Evolutionary conservation across 2,888 invertebrate genomes (phyloP), one percentile per base, ranked within the genome.

Genomic region (Eupsilia transversa): DNA sequence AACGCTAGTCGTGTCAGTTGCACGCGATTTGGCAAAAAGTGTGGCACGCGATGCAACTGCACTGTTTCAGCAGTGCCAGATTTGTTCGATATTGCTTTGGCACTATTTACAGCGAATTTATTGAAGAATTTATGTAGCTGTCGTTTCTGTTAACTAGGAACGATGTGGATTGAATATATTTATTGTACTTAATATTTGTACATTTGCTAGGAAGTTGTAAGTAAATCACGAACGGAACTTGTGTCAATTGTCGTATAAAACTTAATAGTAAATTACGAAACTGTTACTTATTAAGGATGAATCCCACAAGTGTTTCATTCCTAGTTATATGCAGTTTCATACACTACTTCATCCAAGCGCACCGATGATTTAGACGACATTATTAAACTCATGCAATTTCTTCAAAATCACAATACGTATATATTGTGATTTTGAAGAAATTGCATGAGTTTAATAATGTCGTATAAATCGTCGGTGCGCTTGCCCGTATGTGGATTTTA

Each of bases 1-100:
- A 76, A 74, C 60, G 72, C 66, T 23, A 68, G 56, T 67, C 57
- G 65, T 56, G 80, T 83, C 84, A 87, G 75, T 60, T 33, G 84
- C 86, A 86, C 80, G 86, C 86, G 56, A 83, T 61, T 49, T 17
- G 30, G 56, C 68, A 75, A 77, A 79, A 79, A 83, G 52, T 64
- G 46, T 7, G 23, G 66, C 86, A 86, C 87, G 85, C 85, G 74
- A 87, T 68, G 75, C 64, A 57, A 57, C 77, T 23, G 35, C 72
- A 69, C n/a, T n/a, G n/a, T 70, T 82, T 64, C 23, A 52, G 30
- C 60, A 66, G 41, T 65, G 41, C 14, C 43, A 17, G 54, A 33
- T 33, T 17, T n/a, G 33, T 57, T 65, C 27, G 30, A 17, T 61
- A 77, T 49, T 63, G 46, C 43, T 82, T 49, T 17, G 7, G 23